Conservation (phyloP, 2,888 invertebrate genomes). For the Harpagoxenus sublaevis region DNA sequence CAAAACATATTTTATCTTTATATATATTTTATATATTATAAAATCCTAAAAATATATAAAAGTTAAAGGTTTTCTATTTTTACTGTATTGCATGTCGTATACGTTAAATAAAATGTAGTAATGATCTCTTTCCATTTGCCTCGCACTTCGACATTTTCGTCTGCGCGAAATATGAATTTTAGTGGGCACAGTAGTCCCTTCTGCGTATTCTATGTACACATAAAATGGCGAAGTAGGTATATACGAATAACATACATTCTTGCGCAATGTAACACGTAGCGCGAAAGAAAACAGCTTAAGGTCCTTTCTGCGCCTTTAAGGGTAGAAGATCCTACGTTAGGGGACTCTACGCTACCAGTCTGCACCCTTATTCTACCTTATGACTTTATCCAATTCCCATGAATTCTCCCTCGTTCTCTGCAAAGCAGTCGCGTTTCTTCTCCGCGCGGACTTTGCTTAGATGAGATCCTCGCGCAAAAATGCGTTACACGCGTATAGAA, state of each 20-base stretch:
- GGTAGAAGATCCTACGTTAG: slow-evolving; percentile 65
- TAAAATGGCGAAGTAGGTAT: slow-evolving; percentile 35
- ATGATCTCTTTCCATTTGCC: slow-evolving; percentile 71
- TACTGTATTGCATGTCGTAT: not conserved
- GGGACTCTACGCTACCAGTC: slow-evolving; percentile 44
- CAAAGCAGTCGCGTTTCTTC: slow-evolving; percentile 24
- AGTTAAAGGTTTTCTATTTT: not conserved
- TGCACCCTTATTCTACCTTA: slow-evolving; percentile 66
- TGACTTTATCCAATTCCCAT: slow-evolving; percentile 70
- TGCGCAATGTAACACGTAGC: slow-evolving; percentile 57
- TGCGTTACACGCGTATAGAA: slow-evolving; percentile 38
- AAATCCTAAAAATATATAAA: not conserved
- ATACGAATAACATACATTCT: slow-evolving; percentile 35
- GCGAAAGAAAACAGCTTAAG: slow-evolving; percentile 61
- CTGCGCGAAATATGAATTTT: slow-evolving; percentile 60
- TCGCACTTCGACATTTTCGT: slow-evolving; percentile 52
- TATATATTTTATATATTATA: not conserved
- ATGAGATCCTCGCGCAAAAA: slow-evolving; percentile 22
- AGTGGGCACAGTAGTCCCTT: slow-evolving; percentile 44
- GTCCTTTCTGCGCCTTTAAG: slow-evolving; percentile 66
- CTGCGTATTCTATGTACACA: slow-evolving; percentile 2
- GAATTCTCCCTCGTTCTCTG: slow-evolving; percentile 48
- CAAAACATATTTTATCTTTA: not conserved
- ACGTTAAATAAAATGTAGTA: slow-evolving; percentile 38
- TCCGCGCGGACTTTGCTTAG: slow-evolving; percentile 32